These are phyloP conservation scores for Drosophila longiperda DNA, from an alignment of 2,888 invertebrate species.

Conservation along the genomic window DNA sequence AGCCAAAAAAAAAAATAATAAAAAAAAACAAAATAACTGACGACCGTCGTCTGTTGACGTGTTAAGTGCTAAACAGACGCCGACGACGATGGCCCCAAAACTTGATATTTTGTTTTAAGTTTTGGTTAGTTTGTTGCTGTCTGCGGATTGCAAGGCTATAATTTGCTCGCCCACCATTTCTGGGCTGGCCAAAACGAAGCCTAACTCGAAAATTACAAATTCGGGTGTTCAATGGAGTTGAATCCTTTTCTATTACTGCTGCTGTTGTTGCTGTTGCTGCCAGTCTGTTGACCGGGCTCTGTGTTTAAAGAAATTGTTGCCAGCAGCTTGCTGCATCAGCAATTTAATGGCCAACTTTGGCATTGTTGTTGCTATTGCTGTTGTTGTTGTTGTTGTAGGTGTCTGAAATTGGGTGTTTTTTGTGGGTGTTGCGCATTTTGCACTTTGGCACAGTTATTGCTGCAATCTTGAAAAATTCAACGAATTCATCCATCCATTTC, in stretches of 20 bases:
- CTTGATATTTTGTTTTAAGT: constrained; percentile 7
- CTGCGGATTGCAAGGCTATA: constrained; percentile 45
- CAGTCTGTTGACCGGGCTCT: constrained; percentile 49
- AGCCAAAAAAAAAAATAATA: neutral
- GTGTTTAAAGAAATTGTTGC: constrained; percentile 76
- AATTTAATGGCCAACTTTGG: constrained; percentile 58
- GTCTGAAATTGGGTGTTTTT: constrained; percentile 44
- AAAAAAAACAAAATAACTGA: constrained; percentile 14
- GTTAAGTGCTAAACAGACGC: constrained; percentile 74
- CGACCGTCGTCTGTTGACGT: constrained; percentile 70
- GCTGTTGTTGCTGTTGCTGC: constrained; percentile 14
- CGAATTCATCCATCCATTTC: constrained; percentile 14
- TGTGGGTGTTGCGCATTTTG: constrained; percentile 58
- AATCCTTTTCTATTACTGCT: constrained; percentile 73
- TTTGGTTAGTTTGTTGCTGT: constrained; percentile 10
- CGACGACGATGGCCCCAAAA: constrained; percentile 27
- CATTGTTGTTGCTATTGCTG: constrained; percentile 2
- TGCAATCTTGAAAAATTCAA: constrained; percentile 24
- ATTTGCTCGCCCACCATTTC: constrained; percentile 71
- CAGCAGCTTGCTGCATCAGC: constrained; percentile 54
- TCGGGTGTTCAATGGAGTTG: constrained; percentile 73
- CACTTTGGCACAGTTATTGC: constrained; percentile 73
- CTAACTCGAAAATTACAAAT: constrained; percentile 80
- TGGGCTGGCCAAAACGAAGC: constrained; percentile 56
- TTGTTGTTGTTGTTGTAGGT: constrained; percentile 34